phyloP scores from a whole-genome alignment of 2,113 vertebrate genomes.

The Pterocles orientalis region DNA sequence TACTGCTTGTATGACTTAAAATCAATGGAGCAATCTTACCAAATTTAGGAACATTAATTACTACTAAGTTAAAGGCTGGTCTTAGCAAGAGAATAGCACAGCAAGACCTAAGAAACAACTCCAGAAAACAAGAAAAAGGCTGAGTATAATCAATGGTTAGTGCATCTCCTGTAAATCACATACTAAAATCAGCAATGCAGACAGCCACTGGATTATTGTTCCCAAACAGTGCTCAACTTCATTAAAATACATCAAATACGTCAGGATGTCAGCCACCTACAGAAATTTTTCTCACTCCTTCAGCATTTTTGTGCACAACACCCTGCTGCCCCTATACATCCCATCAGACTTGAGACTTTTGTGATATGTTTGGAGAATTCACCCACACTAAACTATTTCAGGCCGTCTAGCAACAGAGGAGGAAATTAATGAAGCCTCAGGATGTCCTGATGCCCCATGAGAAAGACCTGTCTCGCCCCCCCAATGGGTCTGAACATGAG shows the following conservation, averaged over 20 bases:
- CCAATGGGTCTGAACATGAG: not conserved
- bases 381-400: not conserved
- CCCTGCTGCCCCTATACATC: not conserved
- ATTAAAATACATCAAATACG: not conserved
- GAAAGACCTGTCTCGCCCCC: not conserved
- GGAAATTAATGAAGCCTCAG: accelerated
- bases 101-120: not conserved
- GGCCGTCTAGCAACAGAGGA: not conserved
- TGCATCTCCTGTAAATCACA: not conserved
- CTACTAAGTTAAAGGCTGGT: not conserved
- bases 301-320: conserved; percentile 9
- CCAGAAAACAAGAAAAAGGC: not conserved
- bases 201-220: not conserved
- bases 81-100: not conserved
- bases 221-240: not conserved
- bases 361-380: not conserved
- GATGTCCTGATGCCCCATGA: accelerated
- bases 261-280: conserved; percentile 32
- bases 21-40: not conserved
- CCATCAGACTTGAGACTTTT: not conserved
- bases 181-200: not conserved
- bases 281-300: conserved; percentile 34
- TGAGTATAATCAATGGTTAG: not conserved
- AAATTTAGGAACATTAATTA: not conserved
- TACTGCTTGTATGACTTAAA: not conserved